Evolutionary conservation across 2,797 vertebrate genomes (phyloP), one percentile per base, ranked within the genome.

Genomic region (Diplodus puntazzo): DNA sequence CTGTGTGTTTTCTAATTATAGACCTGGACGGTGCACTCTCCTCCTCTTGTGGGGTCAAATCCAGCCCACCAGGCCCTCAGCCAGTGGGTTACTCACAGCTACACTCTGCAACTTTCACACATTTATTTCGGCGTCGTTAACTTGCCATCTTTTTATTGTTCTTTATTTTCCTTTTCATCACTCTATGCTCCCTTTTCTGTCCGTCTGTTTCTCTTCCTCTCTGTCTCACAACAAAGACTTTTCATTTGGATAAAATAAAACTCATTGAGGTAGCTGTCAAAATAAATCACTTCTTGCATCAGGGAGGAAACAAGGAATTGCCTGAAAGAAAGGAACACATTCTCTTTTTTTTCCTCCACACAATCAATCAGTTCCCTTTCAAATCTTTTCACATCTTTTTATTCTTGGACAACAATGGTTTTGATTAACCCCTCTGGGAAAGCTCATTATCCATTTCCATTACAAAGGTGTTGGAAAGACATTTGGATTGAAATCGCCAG

Each of bases 1-100:
- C 86, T 77, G 82, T 90, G 89, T 92, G 90, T 92, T 92, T 90
- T 93, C 93, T 94, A 94, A 95, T 95, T 95, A 94, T 92, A 95
- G 93, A 88, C 83, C 87, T 69, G 78, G 71, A 68, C 81, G 76
- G 84, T 75, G 80, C 80, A n/a, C 82, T 90, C 83, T 81, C 81
- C 80, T 90, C 86, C 83, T 75, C 77, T 34, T 25, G 81, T 60
- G 79, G 85, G 83, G 84, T 92, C 83, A 79, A 16, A 80, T 81
- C 69, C n/a, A 80, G 82, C 89, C 87, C 89, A 88, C 66, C 81
- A 80, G 80, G 76, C 84, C 80, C 68, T 74, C 78, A 34, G 77
- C 86, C 86, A 86, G 81, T 65, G 0, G 78, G 77, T 72, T 66
- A 68, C 75, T 83, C 85, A 74, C 68, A 48, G 67, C 64, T 27